Percentiles rank a stretch among this genome's conserved stretches.
Evolutionary conservation across 2,113 vertebrate species (phyloP).

Genomic region (Potamarius usumacintae): DNA sequence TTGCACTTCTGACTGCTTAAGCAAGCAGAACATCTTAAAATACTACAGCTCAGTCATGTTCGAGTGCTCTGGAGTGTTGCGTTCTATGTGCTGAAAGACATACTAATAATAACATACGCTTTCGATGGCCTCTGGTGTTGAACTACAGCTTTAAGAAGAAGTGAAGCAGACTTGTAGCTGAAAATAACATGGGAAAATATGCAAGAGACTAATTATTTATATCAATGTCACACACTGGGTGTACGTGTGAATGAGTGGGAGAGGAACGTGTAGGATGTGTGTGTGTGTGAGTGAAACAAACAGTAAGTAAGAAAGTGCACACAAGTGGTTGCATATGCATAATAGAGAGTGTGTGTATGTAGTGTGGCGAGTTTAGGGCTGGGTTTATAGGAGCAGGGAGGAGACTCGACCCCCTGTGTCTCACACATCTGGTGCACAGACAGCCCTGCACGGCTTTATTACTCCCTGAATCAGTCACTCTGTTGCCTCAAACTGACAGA

Average conservation of each 20-base stretch:
- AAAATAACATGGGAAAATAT: slow-evolving; percentile 4
- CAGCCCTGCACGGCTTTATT: slow-evolving; percentile 47
- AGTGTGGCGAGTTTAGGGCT: slow-evolving; percentile 49
- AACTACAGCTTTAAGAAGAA: slow-evolving; percentile 15
- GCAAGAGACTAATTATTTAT: slow-evolving; percentile 1
- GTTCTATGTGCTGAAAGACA: not conserved
- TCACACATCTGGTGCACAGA: slow-evolving; percentile 87
- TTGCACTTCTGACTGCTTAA: slow-evolving; percentile 30
- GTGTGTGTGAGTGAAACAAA: slow-evolving; percentile 21
- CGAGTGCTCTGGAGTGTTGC: not conserved
- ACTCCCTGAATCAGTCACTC: slow-evolving; percentile 39
- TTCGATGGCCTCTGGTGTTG: slow-evolving; percentile 32
- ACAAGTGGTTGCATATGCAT: slow-evolving; percentile 15
- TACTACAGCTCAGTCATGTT: slow-evolving; percentile 5
- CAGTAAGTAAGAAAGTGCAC: slow-evolving; percentile 1
- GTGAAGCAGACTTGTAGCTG: not conserved
- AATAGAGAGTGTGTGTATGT: slow-evolving; percentile 27
- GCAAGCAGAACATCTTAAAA: slow-evolving; percentile 24
- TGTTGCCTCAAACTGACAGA: not conserved
- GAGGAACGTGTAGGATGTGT: slow-evolving; percentile 35
- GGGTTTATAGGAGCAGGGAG: slow-evolving; percentile 69
- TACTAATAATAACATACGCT: not conserved
- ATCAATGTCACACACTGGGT: not conserved
- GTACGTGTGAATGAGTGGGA: slow-evolving; percentile 1
- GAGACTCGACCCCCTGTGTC: slow-evolving; percentile 66